phyloP scores from a whole-genome alignment of 1,140 invertebrate genomes.

The Euschistus heros region DNA sequence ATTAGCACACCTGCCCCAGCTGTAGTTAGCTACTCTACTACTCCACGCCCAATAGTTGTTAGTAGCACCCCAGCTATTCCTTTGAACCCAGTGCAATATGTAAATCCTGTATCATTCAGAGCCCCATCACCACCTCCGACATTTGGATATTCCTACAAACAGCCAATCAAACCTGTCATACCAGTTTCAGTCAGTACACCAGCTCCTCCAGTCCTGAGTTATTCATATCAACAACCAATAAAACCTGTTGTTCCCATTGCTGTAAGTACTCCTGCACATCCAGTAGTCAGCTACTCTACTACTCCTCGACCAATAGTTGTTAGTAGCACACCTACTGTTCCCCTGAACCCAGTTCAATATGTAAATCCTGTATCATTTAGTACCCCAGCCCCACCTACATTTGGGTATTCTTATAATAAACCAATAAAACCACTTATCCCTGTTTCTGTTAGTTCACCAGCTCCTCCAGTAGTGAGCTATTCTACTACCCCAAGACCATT shows the following conservation, averaged over 20 bases:
- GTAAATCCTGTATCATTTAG: constrained; percentile 24
- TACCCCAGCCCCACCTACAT: constrained; percentile 21
- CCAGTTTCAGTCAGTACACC: constrained; percentile 25
- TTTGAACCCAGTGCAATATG: constrained; percentile 25
- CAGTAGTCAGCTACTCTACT: not conserved
- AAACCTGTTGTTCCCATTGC: not conserved
- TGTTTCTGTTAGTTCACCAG: not conserved
- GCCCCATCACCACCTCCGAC: not conserved
- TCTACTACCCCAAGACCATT: not conserved
- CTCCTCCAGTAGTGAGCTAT: not conserved
- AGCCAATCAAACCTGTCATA: not conserved
- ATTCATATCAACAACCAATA: constrained; percentile 10
- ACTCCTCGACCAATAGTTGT: constrained; percentile 8
- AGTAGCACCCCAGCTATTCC: constrained; percentile 22
- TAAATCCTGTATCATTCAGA: constrained; percentile 4
- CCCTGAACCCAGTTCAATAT: not conserved
- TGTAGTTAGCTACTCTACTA: constrained; percentile 14
- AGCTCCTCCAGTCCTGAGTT: constrained; percentile 29
- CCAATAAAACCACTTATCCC: not conserved
- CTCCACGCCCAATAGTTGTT: constrained; percentile 12
- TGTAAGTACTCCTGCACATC: constrained; percentile 6
- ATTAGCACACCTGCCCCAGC: not conserved
- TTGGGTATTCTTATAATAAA: not conserved
- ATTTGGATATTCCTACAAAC: constrained; percentile 12
- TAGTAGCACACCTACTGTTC: constrained; percentile 3